These are phyloP conservation scores for Halesus radiatus DNA, from an alignment of 1,140 invertebrate species.

Conservation along the genomic window DNA sequence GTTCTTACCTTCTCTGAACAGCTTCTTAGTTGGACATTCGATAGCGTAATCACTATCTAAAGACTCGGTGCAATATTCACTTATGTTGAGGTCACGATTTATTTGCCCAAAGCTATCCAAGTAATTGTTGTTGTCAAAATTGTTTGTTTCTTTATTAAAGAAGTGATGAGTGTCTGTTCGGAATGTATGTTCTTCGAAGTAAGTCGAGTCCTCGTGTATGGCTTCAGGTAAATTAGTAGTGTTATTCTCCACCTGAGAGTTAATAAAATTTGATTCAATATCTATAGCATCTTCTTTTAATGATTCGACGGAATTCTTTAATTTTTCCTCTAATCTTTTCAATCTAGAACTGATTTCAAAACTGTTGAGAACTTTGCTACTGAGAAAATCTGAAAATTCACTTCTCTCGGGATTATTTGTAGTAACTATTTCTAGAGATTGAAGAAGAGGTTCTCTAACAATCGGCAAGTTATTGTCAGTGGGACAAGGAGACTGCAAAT, in stretches of 20 bases:
- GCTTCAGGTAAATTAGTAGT: background rate
- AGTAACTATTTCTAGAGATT: no score
- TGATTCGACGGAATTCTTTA: background rate
- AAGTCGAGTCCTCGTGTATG: background rate
- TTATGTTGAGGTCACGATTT: constrained; percentile 24
- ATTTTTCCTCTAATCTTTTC: constrained; percentile 28
- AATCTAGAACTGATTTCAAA: constrained; percentile 37
- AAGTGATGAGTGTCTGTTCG: background rate
- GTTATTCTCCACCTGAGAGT: background rate
- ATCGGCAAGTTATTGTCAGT: no score
- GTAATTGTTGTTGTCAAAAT: background rate
- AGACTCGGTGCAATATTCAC: constrained; percentile 2
- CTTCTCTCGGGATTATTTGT: background rate
- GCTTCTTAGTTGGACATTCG: background rate
- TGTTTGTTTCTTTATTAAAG: background rate
- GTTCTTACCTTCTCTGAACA: background rate
- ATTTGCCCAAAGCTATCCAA: background rate
- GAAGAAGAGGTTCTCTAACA: no score
- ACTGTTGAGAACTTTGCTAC: constrained; percentile 33
- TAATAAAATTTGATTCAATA: background rate
- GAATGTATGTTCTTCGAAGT: background rate
- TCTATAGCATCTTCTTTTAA: no score
- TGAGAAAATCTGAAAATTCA: constrained; percentile 18
- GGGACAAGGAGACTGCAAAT: background rate
- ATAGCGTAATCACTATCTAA: background rate